Percentiles rank a stretch among this genome's conserved stretches.
These are phyloP conservation scores for Dynastes maya DNA, from an alignment of 2,888 invertebrate species.

Conservation along the genomic window DNA sequence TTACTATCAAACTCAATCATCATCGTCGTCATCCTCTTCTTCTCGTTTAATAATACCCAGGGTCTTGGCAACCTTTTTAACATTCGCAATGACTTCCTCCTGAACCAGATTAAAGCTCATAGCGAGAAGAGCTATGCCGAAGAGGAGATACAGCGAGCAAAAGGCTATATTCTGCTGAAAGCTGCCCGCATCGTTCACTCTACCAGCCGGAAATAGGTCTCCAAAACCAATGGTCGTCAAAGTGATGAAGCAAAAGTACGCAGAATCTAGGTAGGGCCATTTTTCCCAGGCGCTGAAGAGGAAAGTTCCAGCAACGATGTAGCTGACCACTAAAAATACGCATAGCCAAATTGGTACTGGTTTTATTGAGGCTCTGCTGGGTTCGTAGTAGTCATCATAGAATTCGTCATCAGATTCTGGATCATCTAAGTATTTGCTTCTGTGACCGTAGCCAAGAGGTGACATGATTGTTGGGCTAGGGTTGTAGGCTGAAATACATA, in stretches of 20 bases:
- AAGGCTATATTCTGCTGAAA: constrained; percentile 82
- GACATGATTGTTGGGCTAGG: constrained; percentile 79
- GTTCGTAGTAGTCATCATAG: constrained; percentile 64
- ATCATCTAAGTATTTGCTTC: constrained; percentile 75
- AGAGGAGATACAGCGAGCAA: constrained; percentile 92
- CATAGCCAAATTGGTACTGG: constrained; percentile 94
- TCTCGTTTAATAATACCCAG: constrained; percentile 90
- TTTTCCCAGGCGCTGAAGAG: constrained; percentile 89
- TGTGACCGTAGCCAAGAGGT: constrained; percentile 78
- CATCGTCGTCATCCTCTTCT: constrained; percentile 75
- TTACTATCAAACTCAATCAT: constrained; percentile 63
- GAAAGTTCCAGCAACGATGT: constrained; percentile 91
- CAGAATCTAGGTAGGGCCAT: constrained; percentile 90
- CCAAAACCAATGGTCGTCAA: constrained; percentile 95
- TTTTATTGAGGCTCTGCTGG: constrained; percentile 72
- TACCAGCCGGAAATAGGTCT: constrained; percentile 91
- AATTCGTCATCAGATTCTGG: constrained; percentile 76
- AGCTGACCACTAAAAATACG: constrained; percentile 89
- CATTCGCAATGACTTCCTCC: constrained; percentile 92
- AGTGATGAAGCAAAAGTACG: constrained; percentile 95
- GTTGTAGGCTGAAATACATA: constrained; percentile 61
- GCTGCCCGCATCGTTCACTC: constrained; percentile 72
- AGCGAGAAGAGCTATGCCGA: constrained; percentile 93
- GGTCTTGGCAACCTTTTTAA: constrained; percentile 87
- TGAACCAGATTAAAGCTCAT: constrained; percentile 98